Base-by-base conservation (phyloP, 2,797 vertebrate genomes). In the Champsocephalus esox region DNA sequence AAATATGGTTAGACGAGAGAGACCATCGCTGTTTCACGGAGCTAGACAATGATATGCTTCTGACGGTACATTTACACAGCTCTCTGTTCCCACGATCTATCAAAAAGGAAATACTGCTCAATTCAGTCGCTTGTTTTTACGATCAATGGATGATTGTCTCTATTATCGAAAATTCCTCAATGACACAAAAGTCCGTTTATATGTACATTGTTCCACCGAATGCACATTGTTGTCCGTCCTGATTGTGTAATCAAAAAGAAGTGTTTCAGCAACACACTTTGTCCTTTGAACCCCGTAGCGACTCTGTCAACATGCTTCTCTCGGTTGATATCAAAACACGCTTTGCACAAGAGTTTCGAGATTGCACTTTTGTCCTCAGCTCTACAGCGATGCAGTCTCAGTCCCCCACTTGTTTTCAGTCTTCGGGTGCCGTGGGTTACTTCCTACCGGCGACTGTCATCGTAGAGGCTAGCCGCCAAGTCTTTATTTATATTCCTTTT, bases 321-420 rank as follows among this genome's bases (percentile, higher is more conserved):
- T 84, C 86, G 69, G 79, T 61, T 88, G 78, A 88, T 88, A 87
- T 89, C 84, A 80, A 77, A 82, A 78, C 51, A 63, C 54, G 69
- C 73, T 76, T 86, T 83, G 76, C 61, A 32, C 58, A 50, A 55
- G 64, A 85, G 64, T 73, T 83, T 66, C 41, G 73, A 83, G 74
- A 84, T 82, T 89, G 86, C 91, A 89, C 86, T 57, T 28, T 71
- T 77, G 65, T 88, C 82, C 78, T 77, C 80, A 87, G 86, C 67
- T 71, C 72, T 80, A 74, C 79, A 80, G 83, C 71, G 19, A 58
- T 48, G 78, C 75, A 57, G 78, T 59, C 75, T 74, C 80, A 65
- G 62, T 64, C 48, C 67, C 46, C 55, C 75, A 44, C 51, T 32
- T 6, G 17, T 48, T 12, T 16, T 66, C 73, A 69, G 65, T 78